Base-by-base conservation (phyloP, 2,888 invertebrate genomes). In the Parelbella ahira region DNA sequence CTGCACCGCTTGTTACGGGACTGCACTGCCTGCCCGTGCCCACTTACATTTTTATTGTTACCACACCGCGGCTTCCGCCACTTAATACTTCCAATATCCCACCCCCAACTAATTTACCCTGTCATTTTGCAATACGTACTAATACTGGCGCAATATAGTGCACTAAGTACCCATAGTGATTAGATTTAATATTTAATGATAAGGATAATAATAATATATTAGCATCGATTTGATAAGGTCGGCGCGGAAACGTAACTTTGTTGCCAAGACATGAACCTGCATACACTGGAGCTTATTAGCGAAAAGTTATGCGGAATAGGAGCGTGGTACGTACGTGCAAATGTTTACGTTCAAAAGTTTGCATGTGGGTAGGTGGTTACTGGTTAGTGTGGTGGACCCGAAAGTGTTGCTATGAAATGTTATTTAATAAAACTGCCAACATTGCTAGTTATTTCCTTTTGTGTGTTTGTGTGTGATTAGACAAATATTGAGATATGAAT, bases 11-110 rank as follows among this genome's bases (percentile, higher is more conserved):
- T 75, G 60, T 53, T 58, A 64, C 51, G 53, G 50, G 45, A 49
- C 52, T 48, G 50, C 53, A 47, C 50, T 59, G 55, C 58, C 60
- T 54, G 53, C 56, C n/a, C n/a, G n/a, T n/a, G n/a, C n/a, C n/a
- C n/a, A n/a, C 60, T 61, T 48, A 50, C 58, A 63, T 27, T 70
- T 71, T 67, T 70, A 72, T 80, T 79, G 69, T 73, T 68, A 62
- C 62, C 64, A 25, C 53, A 53, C 53, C 60, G 60, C 58, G 50
- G 69, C 68, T 63, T 64, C 58, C 59, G 61, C 54, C 66, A n/a
- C n/a, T 68, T 65, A 62, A 63, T 70, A 60, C 60, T 61, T 56
- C 46, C 44, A 33, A 47, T 54, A 51, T 49, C 47, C 42, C 48
- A 15, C 15, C 4, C 20, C 47, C 47, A 15, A 39, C 23, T 38